A percentile compares a stretch with the other conserved stretches of the same genome.
phyloP scores from a whole-genome alignment of 2,888 invertebrate species.

The Eristalis tenax region DNA sequence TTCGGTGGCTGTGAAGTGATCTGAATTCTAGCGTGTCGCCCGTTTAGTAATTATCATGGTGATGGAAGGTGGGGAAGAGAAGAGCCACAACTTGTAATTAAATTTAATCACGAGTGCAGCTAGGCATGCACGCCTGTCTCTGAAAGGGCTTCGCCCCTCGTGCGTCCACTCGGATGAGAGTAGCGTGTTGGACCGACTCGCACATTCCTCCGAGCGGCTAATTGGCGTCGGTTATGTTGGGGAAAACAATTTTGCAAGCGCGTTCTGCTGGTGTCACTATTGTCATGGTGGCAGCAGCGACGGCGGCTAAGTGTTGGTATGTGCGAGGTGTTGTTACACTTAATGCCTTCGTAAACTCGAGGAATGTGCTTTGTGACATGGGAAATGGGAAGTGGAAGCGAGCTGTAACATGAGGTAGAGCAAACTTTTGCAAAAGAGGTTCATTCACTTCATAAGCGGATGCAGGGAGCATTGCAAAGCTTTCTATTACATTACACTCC shows the following conservation, averaged over 20 bases:
- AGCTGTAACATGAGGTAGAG: background rate
- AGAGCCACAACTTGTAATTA: constrained; percentile 46
- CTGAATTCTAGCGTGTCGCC: constrained; percentile 64
- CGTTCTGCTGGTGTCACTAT: constrained; percentile 14
- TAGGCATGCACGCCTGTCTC: constrained; percentile 51
- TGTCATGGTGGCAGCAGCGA: background rate
- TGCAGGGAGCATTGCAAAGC: no score
- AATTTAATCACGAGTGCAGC: constrained; percentile 66
- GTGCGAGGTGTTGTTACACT: background rate
- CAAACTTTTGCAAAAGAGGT: background rate
- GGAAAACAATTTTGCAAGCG: constrained; percentile 27
- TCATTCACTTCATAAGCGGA: background rate
- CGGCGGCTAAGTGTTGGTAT: background rate
- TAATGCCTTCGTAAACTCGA: background rate
- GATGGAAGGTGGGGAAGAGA: background rate
- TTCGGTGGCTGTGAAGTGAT: constrained; percentile 28
- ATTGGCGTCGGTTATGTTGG: constrained; percentile 41
- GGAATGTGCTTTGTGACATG: background rate
- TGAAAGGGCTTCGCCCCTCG: background rate
- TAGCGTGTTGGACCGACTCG: background rate
- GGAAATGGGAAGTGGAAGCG: background rate
- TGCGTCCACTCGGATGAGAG: constrained; percentile 1
- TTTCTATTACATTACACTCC: no score
- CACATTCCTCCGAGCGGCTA: constrained; percentile 20
- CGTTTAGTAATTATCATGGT: constrained; percentile 63